A percentile compares a stretch with the other conserved stretches of the same genome.
phyloP scores from a whole-genome alignment of 2,888 invertebrate genomes.

The Syrista parreyssii region DNA sequence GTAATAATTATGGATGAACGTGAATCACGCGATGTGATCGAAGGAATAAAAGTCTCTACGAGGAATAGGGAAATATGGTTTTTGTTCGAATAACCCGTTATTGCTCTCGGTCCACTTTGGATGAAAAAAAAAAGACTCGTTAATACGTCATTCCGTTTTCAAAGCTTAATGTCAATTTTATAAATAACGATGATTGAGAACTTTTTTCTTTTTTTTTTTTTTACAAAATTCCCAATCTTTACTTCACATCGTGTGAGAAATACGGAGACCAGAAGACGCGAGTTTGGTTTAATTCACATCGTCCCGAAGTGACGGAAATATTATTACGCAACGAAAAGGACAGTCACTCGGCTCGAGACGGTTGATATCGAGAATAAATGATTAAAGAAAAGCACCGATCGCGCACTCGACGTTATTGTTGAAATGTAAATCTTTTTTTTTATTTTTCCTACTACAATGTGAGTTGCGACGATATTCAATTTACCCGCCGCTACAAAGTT shows the following conservation, averaged over 20 bases:
- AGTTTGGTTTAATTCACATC: no score
- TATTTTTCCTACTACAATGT: no score
- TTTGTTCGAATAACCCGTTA: neutral
- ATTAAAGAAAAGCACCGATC: no score
- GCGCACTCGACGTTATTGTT: no score
- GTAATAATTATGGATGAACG: neutral
- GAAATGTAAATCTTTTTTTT: no score
- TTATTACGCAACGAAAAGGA: neutral
- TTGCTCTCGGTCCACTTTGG: neutral
- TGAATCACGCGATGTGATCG: neutral
- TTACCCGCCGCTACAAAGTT: no score
- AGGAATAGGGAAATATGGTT: neutral
- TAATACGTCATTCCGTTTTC: neutral
- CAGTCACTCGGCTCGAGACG: neutral
- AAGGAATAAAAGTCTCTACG: neutral
- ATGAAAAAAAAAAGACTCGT: neutral
- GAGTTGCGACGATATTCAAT: no score
- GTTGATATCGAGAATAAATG: neutral
- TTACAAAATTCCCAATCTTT: neutral
- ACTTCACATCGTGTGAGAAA: no score
- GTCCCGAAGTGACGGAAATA: no score
- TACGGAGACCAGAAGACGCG: no score
- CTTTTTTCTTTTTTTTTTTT: neutral
- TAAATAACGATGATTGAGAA: neutral
- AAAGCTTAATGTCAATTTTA: neutral